phyloP scores from a whole-genome alignment of 2,888 invertebrate species.

The Drosophila subsilvestris region DNA sequence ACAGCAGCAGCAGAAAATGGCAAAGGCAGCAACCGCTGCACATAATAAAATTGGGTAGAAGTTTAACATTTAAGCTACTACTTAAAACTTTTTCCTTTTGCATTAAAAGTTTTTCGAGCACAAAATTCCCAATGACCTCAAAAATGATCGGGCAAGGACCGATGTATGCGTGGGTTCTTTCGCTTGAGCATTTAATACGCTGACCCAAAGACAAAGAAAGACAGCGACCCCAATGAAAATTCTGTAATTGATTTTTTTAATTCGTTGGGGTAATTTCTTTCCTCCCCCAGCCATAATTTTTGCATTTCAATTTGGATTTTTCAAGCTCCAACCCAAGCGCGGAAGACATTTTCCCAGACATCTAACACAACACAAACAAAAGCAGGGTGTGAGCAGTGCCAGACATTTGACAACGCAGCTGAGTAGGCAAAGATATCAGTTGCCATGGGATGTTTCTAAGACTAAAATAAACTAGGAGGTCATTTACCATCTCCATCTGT shows the following conservation, averaged over 20 bases:
- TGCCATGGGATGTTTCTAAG: constrained; percentile 20
- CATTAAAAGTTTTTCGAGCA: constrained; percentile 42
- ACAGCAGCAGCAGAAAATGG: constrained; percentile 14
- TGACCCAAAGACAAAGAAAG: background rate
- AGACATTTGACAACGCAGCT: constrained; percentile 31
- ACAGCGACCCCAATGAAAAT: constrained; percentile 1
- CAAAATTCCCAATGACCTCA: too few species aligned
- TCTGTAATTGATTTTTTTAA: constrained; percentile 49
- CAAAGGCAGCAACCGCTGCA: background rate
- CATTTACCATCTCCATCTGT: constrained; percentile 14
- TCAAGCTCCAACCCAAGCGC: background rate
- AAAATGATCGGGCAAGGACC: constrained; percentile 39
- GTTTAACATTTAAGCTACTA: constrained; percentile 50
- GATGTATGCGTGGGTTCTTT: too few species aligned
- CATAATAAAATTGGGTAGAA: constrained; percentile 20
- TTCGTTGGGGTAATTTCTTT: constrained; percentile 31
- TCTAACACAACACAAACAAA: constrained; percentile 5
- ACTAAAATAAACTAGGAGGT: constrained; percentile 21
- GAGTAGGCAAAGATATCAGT: constrained; percentile 59
- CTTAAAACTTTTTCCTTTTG: constrained; percentile 57
- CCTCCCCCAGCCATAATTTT: constrained; percentile 15
- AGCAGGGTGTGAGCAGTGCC: background rate
- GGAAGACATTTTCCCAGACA: constrained; percentile 12
- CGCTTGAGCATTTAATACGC: background rate
- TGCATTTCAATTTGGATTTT: constrained; percentile 31